Base-by-base conservation (phyloP, 2,113 vertebrate genomes). In the Pagrus major region DNA sequence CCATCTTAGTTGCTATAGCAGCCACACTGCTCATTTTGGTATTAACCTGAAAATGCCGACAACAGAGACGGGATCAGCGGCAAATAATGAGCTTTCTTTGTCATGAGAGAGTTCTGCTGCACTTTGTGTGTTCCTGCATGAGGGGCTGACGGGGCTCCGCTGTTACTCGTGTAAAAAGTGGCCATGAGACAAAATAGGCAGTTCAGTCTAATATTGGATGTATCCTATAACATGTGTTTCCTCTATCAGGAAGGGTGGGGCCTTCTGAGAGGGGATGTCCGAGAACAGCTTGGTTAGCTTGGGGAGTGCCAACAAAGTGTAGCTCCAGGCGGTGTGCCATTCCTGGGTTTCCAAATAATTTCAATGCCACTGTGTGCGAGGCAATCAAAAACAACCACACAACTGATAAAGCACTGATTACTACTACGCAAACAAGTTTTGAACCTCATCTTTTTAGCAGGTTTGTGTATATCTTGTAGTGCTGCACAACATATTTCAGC, bases 191-290 rank as follows among this genome's bases (percentile, higher is more conserved):
- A 63, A 76, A 81, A 54, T 47, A 35, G 41, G 42, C n/a, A 60
- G 29, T 54, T 83, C 33, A 78, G 29, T 54, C 81, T 29, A 78
- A 66, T 77, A 59, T 58, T 81, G 69, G 75, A 60, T 55, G 61
- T 79, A 81, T 86, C 75, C 71, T 47, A 66, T 63, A 83, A 81
- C 72, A 78, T 76, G 81, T 74, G 83, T 66, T 93, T 93, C 86
- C 91, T 88, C 60, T 41, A 15, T 86, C 86, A 91, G 92, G 93
- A 94, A 92, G 84, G 86, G 90, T 39, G 84, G 75, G 55, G 55
- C 49, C 56, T 69, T 51, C 64, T 59, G 54, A 66, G 60, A 33
- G 51, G 35, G 41, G 58, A n/a, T 63, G 55, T 52, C 1, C 6
- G 65, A 31, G 71, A 41, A 72, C 25, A 18, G 27, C 37, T 51